These are phyloP conservation scores for Vimba vimba DNA, from an alignment of 2,113 vertebrate species.

Conservation along the genomic window DNA sequence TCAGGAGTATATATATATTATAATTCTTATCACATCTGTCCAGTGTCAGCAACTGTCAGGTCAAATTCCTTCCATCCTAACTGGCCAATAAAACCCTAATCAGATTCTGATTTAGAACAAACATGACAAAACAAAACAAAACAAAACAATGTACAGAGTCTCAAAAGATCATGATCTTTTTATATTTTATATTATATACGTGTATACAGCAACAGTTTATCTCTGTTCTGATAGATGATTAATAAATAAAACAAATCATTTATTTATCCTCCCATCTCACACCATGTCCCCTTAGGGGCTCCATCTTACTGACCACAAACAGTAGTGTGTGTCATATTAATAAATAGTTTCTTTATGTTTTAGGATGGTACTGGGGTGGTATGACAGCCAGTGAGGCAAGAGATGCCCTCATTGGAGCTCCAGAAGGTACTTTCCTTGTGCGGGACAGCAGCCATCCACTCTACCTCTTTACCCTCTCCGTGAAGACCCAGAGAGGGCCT, in stretches of 20 bases:
- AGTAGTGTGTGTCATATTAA: not conserved
- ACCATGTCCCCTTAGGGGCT: no score
- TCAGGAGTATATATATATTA: no score
- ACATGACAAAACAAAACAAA: not conserved
- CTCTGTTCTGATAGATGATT: not conserved
- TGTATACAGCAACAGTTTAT: not conserved
- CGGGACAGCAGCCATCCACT: slow-evolving; percentile 94
- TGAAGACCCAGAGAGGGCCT: slow-evolving; percentile 89
- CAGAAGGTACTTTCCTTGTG: slow-evolving; percentile 92
- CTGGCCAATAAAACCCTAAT: not conserved
- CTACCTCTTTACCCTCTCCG: slow-evolving; percentile 90
- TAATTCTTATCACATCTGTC: not conserved
- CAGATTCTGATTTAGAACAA: not conserved
- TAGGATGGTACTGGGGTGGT: slow-evolving; percentile 95
- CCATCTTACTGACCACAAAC: not conserved
- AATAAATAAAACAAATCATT: not conserved
- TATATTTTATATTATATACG: not conserved
- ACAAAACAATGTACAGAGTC: not conserved
- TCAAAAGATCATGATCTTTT: not conserved
- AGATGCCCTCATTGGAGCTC: slow-evolving; percentile 84
- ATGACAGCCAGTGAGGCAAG: slow-evolving; percentile 88
- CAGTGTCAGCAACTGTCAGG: not conserved
- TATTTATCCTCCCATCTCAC: not conserved
- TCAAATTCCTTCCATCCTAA: not conserved
- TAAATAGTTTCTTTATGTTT: slow-evolving; percentile 50